Evolutionary conservation across 2,888 invertebrate species (phyloP).

Genomic region (Cataglyphis cursor): DNA sequence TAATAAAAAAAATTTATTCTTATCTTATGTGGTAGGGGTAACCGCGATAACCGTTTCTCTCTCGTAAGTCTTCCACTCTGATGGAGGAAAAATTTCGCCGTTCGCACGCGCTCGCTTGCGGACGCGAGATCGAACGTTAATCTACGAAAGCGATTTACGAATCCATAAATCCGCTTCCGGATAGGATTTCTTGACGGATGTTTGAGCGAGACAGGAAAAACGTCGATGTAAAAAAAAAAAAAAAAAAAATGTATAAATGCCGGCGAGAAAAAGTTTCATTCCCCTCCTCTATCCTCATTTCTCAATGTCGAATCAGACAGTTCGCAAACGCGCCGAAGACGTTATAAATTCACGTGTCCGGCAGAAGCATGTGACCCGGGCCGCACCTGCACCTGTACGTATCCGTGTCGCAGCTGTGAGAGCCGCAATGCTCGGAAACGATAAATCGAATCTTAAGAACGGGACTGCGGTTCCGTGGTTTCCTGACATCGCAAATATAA

Average conservation of each 20-base stretch:
- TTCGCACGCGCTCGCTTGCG: conserved; percentile 24
- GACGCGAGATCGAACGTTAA: conserved; percentile 69
- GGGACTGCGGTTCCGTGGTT: conserved; percentile 60
- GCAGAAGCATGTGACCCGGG: conserved; percentile 51
- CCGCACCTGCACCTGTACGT: conserved; percentile 66
- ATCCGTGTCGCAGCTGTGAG: conserved; percentile 65
- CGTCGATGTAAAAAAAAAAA: conserved; percentile 62
- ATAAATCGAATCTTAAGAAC: conserved; percentile 76
- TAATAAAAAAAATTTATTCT: conserved; percentile 31
- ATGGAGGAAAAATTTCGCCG: conserved; percentile 33
- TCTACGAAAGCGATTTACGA: conserved; percentile 73
- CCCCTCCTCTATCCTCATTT: conserved; percentile 47
- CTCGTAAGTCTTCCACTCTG: not conserved
- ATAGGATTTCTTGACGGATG: conserved; percentile 68
- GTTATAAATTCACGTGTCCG: conserved; percentile 74
- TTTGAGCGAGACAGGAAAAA: conserved; percentile 48
- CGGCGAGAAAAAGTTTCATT: conserved; percentile 7
- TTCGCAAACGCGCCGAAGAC: conserved; percentile 40
- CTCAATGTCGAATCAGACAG: conserved; percentile 53
- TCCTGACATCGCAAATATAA: conserved; percentile 61
- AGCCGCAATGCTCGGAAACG: conserved; percentile 57
- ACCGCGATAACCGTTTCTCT: not conserved
- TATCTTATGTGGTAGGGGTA: conserved; percentile 21
- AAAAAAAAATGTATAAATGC: conserved; percentile 56
- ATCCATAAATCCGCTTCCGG: conserved; percentile 69